phyloP scores from a whole-genome alignment of 2,113 vertebrate genomes.

The cat (Felis catus) region DNA sequence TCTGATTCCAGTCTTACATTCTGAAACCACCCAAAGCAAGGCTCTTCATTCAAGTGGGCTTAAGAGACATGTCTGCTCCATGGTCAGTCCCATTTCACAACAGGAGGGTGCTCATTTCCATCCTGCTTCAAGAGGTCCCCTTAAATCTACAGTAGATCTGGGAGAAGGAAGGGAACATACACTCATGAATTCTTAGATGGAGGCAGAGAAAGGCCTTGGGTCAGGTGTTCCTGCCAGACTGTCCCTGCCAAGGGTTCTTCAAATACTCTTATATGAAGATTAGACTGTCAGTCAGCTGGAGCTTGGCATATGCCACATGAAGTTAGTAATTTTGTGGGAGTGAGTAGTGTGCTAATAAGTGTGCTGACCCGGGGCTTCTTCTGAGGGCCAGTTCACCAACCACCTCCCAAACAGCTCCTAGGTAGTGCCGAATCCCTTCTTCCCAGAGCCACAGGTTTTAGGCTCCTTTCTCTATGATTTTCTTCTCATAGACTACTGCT shows the following conservation, averaged over 20 bases:
- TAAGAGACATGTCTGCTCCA: not conserved
- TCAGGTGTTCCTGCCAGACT: not conserved
- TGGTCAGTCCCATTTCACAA: not conserved
- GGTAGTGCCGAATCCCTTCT: not conserved
- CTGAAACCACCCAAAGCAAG: not conserved
- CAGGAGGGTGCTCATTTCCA: not conserved
- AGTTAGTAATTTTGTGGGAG: not conserved
- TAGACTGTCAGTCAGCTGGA: not conserved
- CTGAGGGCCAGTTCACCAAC: not conserved
- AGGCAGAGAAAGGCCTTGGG: not conserved
- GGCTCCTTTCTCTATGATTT: not conserved
- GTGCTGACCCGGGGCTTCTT: not conserved
- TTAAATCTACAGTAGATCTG: not conserved
- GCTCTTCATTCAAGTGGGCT: not conserved
- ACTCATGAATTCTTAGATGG: not conserved
- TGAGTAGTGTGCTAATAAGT: not conserved
- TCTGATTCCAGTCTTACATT: not conserved
- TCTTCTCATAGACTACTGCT: not conserved
- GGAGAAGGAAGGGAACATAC: not conserved
- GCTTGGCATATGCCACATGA: not conserved
- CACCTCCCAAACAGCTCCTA: not conserved
- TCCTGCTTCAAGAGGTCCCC: not conserved
- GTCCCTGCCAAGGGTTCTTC: not conserved
- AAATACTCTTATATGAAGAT: not conserved
- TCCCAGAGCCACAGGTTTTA: not conserved